Evolutionary conservation across 2,888 invertebrate genomes (phyloP), one percentile per base, ranked within the genome.

Genomic region (Crepidodera aurea): DNA sequence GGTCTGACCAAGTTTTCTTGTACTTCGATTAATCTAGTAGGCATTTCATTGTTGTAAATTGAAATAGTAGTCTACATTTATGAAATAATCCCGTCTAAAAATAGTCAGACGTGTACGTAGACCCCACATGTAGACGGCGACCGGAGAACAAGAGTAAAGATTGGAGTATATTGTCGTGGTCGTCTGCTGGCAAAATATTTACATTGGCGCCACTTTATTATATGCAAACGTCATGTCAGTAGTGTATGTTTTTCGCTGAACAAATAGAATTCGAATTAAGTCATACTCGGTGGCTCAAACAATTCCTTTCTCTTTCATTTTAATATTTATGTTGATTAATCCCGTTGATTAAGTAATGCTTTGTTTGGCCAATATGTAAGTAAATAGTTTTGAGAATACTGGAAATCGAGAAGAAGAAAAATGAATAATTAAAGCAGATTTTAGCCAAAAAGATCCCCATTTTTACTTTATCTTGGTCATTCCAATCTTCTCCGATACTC

Each of bases 401-500:
- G n/a, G n/a, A n/a, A n/a, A n/a, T n/a, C n/a, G n/a, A n/a, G n/a
- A n/a, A n/a, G n/a, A n/a, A n/a, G n/a, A n/a, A n/a, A n/a, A n/a
- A n/a, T n/a, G n/a, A n/a, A n/a, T n/a, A n/a, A n/a, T n/a, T n/a
- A n/a, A n/a, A n/a, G n/a, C n/a, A n/a, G n/a, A n/a, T n/a, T n/a
- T n/a, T n/a, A n/a, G n/a, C n/a, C n/a, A n/a, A n/a, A n/a, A n/a
- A n/a, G n/a, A n/a, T n/a, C n/a, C n/a, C n/a, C n/a, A n/a, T n/a
- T n/a, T n/a, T n/a, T n/a, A n/a, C n/a, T n/a, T n/a, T n/a, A n/a
- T n/a, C n/a, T n/a, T n/a, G n/a, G n/a, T n/a, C n/a, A 57, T 79
- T 79, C 74, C 85, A 85, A 53, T 85, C 84, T 65, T 84, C 84
- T 1, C 90, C 90, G 69, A 90, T 83, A 39, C 79, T 80, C 78